Base-by-base conservation (phyloP, 2,888 invertebrate genomes). In the Ametastegia equiseti region DNA sequence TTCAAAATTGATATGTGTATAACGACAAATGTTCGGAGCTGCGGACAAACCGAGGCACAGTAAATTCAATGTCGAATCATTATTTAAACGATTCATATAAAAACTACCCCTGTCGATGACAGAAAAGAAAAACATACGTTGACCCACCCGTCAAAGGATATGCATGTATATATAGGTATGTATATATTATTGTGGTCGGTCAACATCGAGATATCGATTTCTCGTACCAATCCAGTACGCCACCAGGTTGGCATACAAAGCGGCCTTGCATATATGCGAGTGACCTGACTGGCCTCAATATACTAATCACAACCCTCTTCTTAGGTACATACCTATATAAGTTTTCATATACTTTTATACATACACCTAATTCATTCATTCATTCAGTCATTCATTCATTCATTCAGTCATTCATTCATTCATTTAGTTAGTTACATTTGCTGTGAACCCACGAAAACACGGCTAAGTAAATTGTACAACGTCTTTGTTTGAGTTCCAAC, bases 131-230 rank as follows among this genome's bases (percentile, higher is more conserved):
- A n/a, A 71, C 47, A 2, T n/a, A 9, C 1, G 3, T 19, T 63
- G 9, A 45, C 47, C 30, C 19, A 54, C 30, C 15, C 54, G 50
- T 54, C 30, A 71, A 42, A 45, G 7, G 27, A 73, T n/a, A 33
- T 39, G 27, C 7, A 67, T n/a, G n/a, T n/a, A n/a, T n/a, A n/a
- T n/a, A n/a, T n/a, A n/a, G n/a, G n/a, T n/a, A n/a, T n/a, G n/a
- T n/a, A n/a, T 33, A 45, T 75, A 75, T 75, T 75, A 75, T 75
- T 50, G 60, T 78, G 78, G 78, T 78, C 60, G 63, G 54, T 78
- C 42, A 78, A 78, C 78, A 33, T 60, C 27, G 42, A n/a, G 39
- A 78, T 78, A 78, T 78, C 78, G 78, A 78, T 78, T 78, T 78
- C 60, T n/a, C n/a, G 23, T 63, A 60, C 78, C 33, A 78, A 78